Base-by-base conservation (phyloP, 2,888 invertebrate genomes). In the Clusia tigrina region DNA sequence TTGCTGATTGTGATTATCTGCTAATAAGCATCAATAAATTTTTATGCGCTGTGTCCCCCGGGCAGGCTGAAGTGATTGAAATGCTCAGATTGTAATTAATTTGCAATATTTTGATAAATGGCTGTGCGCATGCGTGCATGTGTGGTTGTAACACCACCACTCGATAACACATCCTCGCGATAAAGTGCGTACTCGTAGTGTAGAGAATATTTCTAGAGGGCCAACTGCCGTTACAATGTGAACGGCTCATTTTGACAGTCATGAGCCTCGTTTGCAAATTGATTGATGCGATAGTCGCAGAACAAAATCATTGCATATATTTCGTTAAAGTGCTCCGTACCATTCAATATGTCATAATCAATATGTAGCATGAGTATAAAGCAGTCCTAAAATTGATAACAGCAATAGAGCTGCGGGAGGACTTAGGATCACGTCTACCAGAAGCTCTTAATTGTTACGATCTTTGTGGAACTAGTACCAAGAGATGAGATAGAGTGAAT, bases 1-100 rank as follows among this genome's bases (percentile, higher is more conserved):
- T 78, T 67, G 67, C 67, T 74, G 73, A 69, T 71, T 75, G 70
- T 72, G 80, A 79, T 79, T 79, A 79, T 79, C 79, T 74, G 77
- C 77, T 80, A 80, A 80, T 80, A 80, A 79, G 78, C 74, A 78
- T 74, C 78, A 77, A 79, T 79, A 76, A 76, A 77, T 78, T 76
- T 78, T 77, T 73, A 76, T 76, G 76, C 68, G 70, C 62, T 63
- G 67, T 69, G 67, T 66, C 73, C 71, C 68, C 59, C 65, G 67
- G 73, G 71, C 68, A 73, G 66, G 68, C 54, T 51, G 51, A 61
- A 61, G 48, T 58, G 75, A 75, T 76, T 74, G 72, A 71, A 71
- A 62, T 70, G 68, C 68, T 63, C 68, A 72, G 78, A 77, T 77
- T 78, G 75, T 77, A 78, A 77, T 78, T 77, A 77, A 77, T 77